Evolutionary conservation across 2,888 invertebrate species (phyloP).

Genomic region (Cantharis rufa): DNA sequence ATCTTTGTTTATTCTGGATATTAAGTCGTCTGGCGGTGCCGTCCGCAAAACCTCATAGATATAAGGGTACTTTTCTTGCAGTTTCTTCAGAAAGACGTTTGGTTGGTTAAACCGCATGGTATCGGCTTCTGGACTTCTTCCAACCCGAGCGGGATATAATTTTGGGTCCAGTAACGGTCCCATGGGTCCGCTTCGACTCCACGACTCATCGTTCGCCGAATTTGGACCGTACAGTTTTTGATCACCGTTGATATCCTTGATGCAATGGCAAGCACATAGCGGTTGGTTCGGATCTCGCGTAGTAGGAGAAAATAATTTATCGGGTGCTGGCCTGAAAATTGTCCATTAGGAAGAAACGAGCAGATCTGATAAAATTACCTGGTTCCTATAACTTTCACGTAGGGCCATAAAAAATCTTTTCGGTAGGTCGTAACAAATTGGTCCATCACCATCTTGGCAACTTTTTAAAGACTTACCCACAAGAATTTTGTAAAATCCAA

Average conservation of each 20-base stretch:
- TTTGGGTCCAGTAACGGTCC: conserved; percentile 66
- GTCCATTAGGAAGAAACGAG: conserved; percentile 36
- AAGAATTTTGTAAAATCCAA: conserved; percentile 7
- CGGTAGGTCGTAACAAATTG: conserved; percentile 66
- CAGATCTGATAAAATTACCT: conserved; percentile 50
- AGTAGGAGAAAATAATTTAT: conserved; percentile 56
- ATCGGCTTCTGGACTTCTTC: conserved; percentile 61
- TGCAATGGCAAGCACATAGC: conserved; percentile 47
- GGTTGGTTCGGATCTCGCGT: conserved; percentile 49
- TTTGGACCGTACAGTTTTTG: conserved; percentile 42
- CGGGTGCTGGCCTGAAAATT: conserved; percentile 53
- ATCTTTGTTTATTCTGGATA: conserved; percentile 65
- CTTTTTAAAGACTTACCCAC: not conserved
- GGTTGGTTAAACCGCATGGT: conserved; percentile 63
- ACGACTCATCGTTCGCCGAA: conserved; percentile 46
- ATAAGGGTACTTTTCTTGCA: conserved; percentile 68
- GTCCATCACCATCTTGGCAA: conserved; percentile 59
- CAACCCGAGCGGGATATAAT: conserved; percentile 62
- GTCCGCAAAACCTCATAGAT: conserved; percentile 66
- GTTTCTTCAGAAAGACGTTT: conserved; percentile 65
- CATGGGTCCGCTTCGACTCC: conserved; percentile 61
- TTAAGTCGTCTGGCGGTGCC: conserved; percentile 62
- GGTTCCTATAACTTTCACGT: conserved; percentile 49
- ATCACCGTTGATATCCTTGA: conserved; percentile 33
- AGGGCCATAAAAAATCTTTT: conserved; percentile 68